Evolutionary conservation across 2,888 invertebrate species (phyloP), one percentile per base, ranked within the genome.

Genomic region (Teleogryllus oceanicus): DNA sequence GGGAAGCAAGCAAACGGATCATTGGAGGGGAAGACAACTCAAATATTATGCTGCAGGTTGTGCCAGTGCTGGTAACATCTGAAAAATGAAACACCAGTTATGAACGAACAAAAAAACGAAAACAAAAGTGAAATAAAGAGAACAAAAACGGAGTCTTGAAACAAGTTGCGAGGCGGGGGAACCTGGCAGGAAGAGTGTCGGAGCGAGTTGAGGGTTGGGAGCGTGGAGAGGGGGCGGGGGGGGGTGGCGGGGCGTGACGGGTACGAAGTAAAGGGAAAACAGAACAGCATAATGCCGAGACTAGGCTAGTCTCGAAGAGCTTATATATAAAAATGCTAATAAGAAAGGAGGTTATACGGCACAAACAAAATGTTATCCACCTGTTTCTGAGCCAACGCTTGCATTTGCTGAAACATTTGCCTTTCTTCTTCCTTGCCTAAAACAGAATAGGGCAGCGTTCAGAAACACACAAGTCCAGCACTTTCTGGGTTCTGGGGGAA

Each of bases 351-450:
- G 62, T 62, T 62, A 62, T 62, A 62, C 62, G n/a, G 62, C 62
- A 62, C 62, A 62, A 62, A 62, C 83, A 83, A 84, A 83, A 83
- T 83, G 84, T 86, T 88, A 88, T 87, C 89, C 92, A 96, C 96
- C 96, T 96, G 96, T 91, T 96, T 96, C 89, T 96, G 96, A 86
- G 96, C 96, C 94, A 96, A 94, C 85, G 96, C 94, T 88, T 96
- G 96, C 95, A 96, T 96, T 90, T 96, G 96, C 89, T 96, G 96
- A 89, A 96, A 95, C 96, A 96, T 96, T 90, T 95, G 94, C 85
- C 96, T 91, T 89, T 96, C 96, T 89, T 96, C 96, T 89, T 96
- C 96, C 92, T 96, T 96, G 88, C 96, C 96, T 96, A 91, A 88
- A 91, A 90, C 90, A 90, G 85, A 82, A 82, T 81, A 75, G 20